Evolutionary conservation across 2,113 vertebrate species (phyloP), one percentile per base, ranked within the genome.

Genomic region (Garra rufa): DNA sequence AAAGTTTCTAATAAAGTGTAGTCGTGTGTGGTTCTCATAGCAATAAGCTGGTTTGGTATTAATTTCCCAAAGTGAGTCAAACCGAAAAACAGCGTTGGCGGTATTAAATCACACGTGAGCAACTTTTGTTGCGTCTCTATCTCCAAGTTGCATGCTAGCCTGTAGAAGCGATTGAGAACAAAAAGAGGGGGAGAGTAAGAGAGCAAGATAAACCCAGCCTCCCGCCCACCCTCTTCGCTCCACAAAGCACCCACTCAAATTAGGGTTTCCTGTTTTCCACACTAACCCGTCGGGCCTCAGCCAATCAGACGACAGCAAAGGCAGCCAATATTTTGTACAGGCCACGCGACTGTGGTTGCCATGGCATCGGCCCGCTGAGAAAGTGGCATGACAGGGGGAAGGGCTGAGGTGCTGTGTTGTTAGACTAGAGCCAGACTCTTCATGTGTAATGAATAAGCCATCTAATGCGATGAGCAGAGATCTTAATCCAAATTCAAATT

Each of bases 181-280:
- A 28, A 80, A 63, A 59, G 67, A 85, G 52, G 85, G 55, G 85
- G 73, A 86, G 83, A 84, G 78, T 73, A 73, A 85, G 69, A 73
- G 46, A 86, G 71, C 61, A 24, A 65, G 75, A 57, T 61, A 85
- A 65, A 75, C 86, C 79, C 65, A 73, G 78, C 86, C 91, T 90
- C 87, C 90, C 93, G 90, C 93, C 93, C 88, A 91, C 89, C 80
- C 86, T 88, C 86, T 92, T 87, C 86, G 87, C 92, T 92, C 92
- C 91, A 91, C 91, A 92, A 91, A 91, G 90, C 92, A 88, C 93
- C 94, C 91, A 94, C 94, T 94, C 91, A 30, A 81, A 87, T 90
- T 87, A 92, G 76, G 88, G 89, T 93, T 95, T 95, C 94, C 94
- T 95, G 95, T 95, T 95, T 95, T 94, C 92, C 89, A 90, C 90